Conservation (phyloP, 1,140 invertebrate genomes). For the Ptiloglossa arizonensis region DNA sequence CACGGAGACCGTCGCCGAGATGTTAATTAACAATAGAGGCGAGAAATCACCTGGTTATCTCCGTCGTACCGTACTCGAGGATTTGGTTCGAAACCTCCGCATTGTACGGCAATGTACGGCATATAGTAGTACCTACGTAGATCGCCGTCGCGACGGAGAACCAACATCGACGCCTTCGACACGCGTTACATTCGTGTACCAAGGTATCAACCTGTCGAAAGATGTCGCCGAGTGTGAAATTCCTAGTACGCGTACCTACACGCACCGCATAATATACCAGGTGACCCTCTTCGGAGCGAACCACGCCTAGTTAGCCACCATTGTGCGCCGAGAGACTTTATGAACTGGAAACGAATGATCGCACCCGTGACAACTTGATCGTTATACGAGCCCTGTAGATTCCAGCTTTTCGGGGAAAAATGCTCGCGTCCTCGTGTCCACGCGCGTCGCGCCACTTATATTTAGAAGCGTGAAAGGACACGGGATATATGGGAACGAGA, state of each 20-base stretch:
- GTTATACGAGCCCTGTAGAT: conserved; percentile 53
- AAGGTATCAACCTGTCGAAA: conserved; percentile 69
- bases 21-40: too few species aligned
- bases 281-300: conserved; percentile 73
- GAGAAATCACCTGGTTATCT: too few species aligned
- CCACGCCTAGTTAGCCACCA: conserved; percentile 72
- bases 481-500: conserved; percentile 13
- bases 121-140: neutral
- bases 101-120: conserved; percentile 13
- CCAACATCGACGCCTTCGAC: conserved; percentile 55
- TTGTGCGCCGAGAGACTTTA: conserved; percentile 66
- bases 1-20: too few species aligned
- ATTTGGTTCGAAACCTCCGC: too few species aligned
- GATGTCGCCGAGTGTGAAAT: conserved; percentile 59
- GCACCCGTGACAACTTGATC: conserved; percentile 70
- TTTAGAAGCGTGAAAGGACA: conserved; percentile 14
- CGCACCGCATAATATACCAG: conserved; percentile 59
- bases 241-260: conserved; percentile 38
- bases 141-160: conserved; percentile 45
- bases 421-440: conserved; percentile 6
- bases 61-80: too few species aligned
- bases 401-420: conserved; percentile 47
- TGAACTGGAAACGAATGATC: conserved; percentile 70
- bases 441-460: conserved; percentile 15
- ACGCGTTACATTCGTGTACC: conserved; percentile 55